Conservation (phyloP, 2,888 invertebrate genomes). For the Conomelus anceps region DNA sequence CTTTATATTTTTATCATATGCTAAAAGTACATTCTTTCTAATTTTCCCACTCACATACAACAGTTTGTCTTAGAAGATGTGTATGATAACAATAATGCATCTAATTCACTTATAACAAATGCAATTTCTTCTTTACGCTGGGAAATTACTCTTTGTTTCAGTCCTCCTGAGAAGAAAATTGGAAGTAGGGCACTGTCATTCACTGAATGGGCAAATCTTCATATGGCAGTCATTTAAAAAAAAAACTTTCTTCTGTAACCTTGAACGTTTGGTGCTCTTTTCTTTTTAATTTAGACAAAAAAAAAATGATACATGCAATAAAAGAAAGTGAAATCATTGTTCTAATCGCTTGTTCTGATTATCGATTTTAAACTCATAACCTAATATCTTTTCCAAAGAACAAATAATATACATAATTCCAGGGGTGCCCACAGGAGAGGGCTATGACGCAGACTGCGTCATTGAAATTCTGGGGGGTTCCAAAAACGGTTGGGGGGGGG, state of each 20-base stretch:
- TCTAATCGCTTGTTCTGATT: background rate
- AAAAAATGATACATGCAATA: background rate
- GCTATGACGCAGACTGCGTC: no score
- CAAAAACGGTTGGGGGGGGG: no score
- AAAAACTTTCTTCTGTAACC: background rate
- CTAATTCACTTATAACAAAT: background rate
- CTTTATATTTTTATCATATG: no score
- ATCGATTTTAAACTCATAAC: background rate
- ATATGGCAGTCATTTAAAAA: background rate
- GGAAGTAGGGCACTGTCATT: background rate
- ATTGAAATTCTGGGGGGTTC: no score
- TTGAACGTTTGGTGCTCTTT: background rate
- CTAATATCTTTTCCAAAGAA: background rate
- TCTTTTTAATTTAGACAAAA: background rate
- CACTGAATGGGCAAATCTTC: background rate
- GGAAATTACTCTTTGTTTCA: background rate
- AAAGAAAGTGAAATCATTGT: background rate
- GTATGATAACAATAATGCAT: background rate
- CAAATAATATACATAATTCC: background rate
- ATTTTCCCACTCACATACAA: no score
- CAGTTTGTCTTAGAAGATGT: no score
- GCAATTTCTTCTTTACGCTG: background rate
- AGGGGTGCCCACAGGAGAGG: background rate
- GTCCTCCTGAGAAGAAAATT: background rate
- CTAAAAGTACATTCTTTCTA: no score